Evolutionary conservation across 1,140 invertebrate genomes (phyloP), one percentile per base, ranked within the genome.

Genomic region (Zaprionus lachaisei): DNA sequence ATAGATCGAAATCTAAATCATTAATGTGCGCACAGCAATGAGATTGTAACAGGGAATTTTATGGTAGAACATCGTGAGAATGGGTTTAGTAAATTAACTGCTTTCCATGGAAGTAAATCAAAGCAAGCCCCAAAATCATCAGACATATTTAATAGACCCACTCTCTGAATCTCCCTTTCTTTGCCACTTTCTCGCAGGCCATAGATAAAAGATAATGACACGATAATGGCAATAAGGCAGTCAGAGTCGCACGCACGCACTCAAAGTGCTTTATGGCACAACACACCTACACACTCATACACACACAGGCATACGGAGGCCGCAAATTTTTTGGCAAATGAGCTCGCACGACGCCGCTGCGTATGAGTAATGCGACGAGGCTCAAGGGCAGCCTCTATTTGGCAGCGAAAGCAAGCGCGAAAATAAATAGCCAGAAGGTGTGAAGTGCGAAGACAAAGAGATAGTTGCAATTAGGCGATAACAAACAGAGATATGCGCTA

Each of bases 301-400:
- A 41, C 55, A 64, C 66, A 79, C 22, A 26, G 24, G 4, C 24
- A 73, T 47, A 62, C 65, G 72, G 56, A 75, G 47, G 67, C 63
- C 56, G 41, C 31, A 57, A 63, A 67, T 63, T 71, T 71, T 70
- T 71, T 70, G 47, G 57, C 68, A 55, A 55, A 72, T 77, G 58
- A 66, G 34, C 38, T 55, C 37, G 68, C 47, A 20, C 47, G 54
- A 65, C 55, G 11, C 15, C 61, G 65, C 56, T 63, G 20, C 81
- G 57, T 63, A 83, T 86, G 83, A 83, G 83, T 80, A 86, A 83
- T 87, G 77, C 71, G 58, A 54, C 49, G 72, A 60, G 51, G 51
- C 77, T 68, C 84, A 86, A 86, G 84, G 83, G 80, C 77, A 76
- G 44, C 55, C 75, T 31, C 70, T 31, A 34, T 78, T 84, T 81